These are phyloP conservation scores for Trissoscelio sp. DNA, from an alignment of 2,888 invertebrate genomes.

Conservation along the genomic window DNA sequence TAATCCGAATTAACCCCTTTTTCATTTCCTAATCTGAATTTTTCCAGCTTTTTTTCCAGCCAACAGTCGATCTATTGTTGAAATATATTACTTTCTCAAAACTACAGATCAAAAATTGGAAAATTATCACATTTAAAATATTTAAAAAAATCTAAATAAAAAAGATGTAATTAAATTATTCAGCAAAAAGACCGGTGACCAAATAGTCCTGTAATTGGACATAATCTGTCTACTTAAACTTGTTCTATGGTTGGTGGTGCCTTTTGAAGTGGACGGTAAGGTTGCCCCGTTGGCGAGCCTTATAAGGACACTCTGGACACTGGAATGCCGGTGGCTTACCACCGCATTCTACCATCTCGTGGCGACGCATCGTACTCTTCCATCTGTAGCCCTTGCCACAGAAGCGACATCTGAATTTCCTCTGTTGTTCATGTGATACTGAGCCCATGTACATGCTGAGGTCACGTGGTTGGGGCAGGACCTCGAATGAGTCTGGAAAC, in stretches of 20 bases:
- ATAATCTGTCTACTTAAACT: conserved; percentile 32
- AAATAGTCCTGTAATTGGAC: conserved; percentile 23
- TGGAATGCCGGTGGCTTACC: conserved; percentile 93
- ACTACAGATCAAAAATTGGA: too few species aligned
- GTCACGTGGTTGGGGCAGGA: conserved; percentile 82
- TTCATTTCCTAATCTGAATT: too few species aligned
- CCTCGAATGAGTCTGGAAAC: conserved; percentile 82
- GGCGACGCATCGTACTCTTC: conserved; percentile 93
- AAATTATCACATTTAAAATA: too few species aligned
- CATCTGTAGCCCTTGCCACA: conserved; percentile 94
- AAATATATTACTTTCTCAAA: too few species aligned
- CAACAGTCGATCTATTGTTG: too few species aligned
- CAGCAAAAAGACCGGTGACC: too few species aligned
- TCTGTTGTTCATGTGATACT: conserved; percentile 85
- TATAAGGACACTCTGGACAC: conserved; percentile 91
- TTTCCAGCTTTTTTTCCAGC: too few species aligned
- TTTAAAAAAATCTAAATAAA: too few species aligned
- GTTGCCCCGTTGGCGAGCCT: conserved; percentile 92
- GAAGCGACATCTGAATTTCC: conserved; percentile 91
- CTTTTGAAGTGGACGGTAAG: conserved; percentile 92
- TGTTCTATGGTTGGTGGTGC: conserved; percentile 85
- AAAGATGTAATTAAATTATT: too few species aligned
- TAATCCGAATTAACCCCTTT: too few species aligned
- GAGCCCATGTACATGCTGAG: conserved; percentile 83
- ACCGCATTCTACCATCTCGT: conserved; percentile 93